Percentiles rank a stretch among this genome's conserved stretches.
phyloP scores from a whole-genome alignment of 2,888 invertebrate genomes.

The Polydrusus cervinus region DNA sequence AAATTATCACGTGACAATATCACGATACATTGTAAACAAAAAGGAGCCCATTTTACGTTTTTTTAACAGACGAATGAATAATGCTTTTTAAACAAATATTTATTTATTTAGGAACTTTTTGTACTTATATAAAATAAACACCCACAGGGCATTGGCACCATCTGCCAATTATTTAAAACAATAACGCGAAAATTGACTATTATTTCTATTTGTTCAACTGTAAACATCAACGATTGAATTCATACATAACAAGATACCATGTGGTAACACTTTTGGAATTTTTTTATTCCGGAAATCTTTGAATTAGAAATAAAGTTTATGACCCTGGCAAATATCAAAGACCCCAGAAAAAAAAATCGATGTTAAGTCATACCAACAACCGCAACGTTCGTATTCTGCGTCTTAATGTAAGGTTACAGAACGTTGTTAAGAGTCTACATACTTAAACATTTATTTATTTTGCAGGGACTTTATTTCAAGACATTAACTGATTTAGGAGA shows the following conservation, averaged over 20 bases:
- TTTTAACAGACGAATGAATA: too few relatives aligned
- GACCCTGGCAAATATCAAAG: slow-evolving; percentile 42
- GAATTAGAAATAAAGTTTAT: slow-evolving; percentile 14
- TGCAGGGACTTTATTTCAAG: too few relatives aligned
- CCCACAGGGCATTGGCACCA: background rate
- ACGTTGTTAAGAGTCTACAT: too few relatives aligned
- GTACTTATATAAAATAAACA: background rate
- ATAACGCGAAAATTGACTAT: background rate
- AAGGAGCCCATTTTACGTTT: too few relatives aligned
- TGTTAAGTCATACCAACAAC: slow-evolving; percentile 19
- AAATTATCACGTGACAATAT: too few relatives aligned
- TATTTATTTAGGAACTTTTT: too few relatives aligned
- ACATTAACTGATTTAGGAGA: too few relatives aligned
- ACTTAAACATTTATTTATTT: too few relatives aligned
- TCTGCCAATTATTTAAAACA: background rate
- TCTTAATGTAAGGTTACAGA: slow-evolving; percentile 18
- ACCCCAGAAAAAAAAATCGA: slow-evolving; percentile 29
- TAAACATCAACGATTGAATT: background rate
- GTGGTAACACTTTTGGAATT: slow-evolving; percentile 11
- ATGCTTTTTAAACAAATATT: too few relatives aligned
- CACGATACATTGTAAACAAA: too few relatives aligned
- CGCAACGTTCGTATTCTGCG: slow-evolving; percentile 20
- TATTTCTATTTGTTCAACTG: background rate
- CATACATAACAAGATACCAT: slow-evolving; percentile 10
- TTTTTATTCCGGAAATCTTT: slow-evolving; percentile 16